Base-by-base conservation (phyloP, 2,113 vertebrate species). In the Hippocampus mohnikei region DNA sequence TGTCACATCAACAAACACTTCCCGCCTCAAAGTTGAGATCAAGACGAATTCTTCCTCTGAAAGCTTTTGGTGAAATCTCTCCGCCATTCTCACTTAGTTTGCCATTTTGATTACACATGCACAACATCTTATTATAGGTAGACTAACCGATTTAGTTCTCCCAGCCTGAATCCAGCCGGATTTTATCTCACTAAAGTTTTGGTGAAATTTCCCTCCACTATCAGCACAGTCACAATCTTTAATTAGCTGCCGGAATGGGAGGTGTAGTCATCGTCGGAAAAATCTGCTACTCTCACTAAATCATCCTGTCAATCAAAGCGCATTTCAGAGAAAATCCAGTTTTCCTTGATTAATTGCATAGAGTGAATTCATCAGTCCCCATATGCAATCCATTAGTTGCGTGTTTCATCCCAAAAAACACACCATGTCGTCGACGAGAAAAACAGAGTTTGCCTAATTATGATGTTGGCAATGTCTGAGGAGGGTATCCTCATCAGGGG, bases 321-420 rank as follows among this genome's bases (percentile, higher is more conserved):
- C 50, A 82, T 84, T 87, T 85, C 91, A 91, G 87, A 84, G 91
- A 91, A 85, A 87, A 77, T 75, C 69, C 78, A 73, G 72, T 87
- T 85, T 92, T 90, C 88, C 86, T 82, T 92, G 91, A 92, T 93
- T 94, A 93, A 91, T 87, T 78, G 78, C 77, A 87, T 88, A 87
- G 87, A 90, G 84, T 91, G 90, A 91, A 88, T 93, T 91, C 93
- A 89, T 92, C 89, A 91, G 90, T 70, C 77, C 86, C 91, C 88
- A 76, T 82, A 83, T 87, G 91, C 90, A 90, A 94, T 93, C 94
- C 91, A 94, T 95, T 94, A 92, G 88, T 84, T 91, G 82, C 81
- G 76, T 20, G 18, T 50, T 7, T 50, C 48, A 50, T 13, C 18
- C 18, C 18, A 69, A 63, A 72, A 75, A 2, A 60, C 8, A 16